phyloP scores from a whole-genome alignment of 2,797 vertebrate genomes.

The Valencia hispanica region DNA sequence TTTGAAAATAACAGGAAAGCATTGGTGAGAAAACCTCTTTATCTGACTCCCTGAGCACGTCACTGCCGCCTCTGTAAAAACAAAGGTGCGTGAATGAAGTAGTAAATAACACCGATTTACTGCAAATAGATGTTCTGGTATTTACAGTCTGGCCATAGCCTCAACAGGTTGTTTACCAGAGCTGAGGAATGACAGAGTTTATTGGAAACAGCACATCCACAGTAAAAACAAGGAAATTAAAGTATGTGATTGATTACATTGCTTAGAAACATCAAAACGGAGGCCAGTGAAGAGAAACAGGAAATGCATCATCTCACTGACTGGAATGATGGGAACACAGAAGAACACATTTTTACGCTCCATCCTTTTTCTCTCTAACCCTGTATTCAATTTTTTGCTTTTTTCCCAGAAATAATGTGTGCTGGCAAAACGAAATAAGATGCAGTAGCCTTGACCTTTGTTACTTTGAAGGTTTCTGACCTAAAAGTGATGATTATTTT shows the following conservation, averaged over 20 bases:
- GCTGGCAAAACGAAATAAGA: background rate
- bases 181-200: slow-evolving; percentile 78
- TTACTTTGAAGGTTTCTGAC: background rate
- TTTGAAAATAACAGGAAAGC: slow-evolving; percentile 98
- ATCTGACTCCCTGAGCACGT: slow-evolving; percentile 97
- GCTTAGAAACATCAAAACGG: slow-evolving; percentile 71
- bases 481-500: background rate
- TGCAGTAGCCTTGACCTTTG: background rate
- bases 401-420: background rate
- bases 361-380: background rate
- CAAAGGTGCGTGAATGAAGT: slow-evolving; percentile 92
- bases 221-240: slow-evolving; percentile 86
- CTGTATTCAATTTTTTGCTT: background rate
- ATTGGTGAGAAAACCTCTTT: slow-evolving; percentile 98
- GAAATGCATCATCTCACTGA: slow-evolving; percentile 20
- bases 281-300: slow-evolving; percentile 34
- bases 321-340: slow-evolving; percentile 7
- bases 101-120: slow-evolving; percentile 98
- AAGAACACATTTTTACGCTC: slow-evolving; percentile 21
- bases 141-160: slow-evolving; percentile 86
- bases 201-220: slow-evolving; percentile 84
- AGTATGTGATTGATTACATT: slow-evolving; percentile 80
- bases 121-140: slow-evolving; percentile 87
- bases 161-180: slow-evolving; percentile 90
- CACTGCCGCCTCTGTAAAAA: slow-evolving; percentile 90